Percentiles rank a stretch among this genome's conserved stretches.
Conservation (phyloP, 2,797 vertebrate genomes). For the Rhinella marina region DNA sequence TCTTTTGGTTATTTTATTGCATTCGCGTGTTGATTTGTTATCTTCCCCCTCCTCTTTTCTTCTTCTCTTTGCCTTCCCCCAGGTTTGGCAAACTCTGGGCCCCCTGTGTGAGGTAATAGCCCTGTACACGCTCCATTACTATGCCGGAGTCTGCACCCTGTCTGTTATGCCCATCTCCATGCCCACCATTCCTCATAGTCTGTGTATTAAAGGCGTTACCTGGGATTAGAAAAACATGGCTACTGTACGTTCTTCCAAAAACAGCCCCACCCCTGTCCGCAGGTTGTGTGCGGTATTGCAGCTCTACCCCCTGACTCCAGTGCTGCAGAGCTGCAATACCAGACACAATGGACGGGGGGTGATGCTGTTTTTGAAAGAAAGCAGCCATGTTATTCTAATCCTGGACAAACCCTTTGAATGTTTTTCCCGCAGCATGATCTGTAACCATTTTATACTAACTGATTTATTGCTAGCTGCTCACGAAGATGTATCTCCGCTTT, state of each 20-base stretch:
- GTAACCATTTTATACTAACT: background rate
- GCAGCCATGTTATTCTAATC: too few species aligned
- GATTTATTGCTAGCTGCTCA: background rate
- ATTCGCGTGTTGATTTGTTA: background rate
- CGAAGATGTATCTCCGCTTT: background rate
- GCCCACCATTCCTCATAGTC: background rate
- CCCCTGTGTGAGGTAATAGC: slow-evolving; percentile 89
- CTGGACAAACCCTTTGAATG: background rate
- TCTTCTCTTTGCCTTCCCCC: slow-evolving; percentile 70
- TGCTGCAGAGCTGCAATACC: too few species aligned
- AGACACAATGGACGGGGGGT: too few species aligned
- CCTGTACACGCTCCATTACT: slow-evolving; percentile 15
- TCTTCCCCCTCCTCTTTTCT: slow-evolving; percentile 40
- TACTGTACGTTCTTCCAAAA: too few species aligned
- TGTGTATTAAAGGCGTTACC: too few species aligned
- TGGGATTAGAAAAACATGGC: too few species aligned
- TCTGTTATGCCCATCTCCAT: background rate
- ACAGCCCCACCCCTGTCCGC: too few species aligned
- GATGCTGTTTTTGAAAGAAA: too few species aligned
- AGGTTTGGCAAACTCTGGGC: slow-evolving; percentile 91
- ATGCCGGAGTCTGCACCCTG: background rate
- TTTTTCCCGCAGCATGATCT: background rate
- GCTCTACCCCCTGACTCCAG: too few species aligned
- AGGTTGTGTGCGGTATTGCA: too few species aligned
- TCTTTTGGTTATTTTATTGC: background rate